These are phyloP conservation scores for Chrysopa pallens DNA, from an alignment of 1,140 invertebrate genomes.

Conservation along the genomic window DNA sequence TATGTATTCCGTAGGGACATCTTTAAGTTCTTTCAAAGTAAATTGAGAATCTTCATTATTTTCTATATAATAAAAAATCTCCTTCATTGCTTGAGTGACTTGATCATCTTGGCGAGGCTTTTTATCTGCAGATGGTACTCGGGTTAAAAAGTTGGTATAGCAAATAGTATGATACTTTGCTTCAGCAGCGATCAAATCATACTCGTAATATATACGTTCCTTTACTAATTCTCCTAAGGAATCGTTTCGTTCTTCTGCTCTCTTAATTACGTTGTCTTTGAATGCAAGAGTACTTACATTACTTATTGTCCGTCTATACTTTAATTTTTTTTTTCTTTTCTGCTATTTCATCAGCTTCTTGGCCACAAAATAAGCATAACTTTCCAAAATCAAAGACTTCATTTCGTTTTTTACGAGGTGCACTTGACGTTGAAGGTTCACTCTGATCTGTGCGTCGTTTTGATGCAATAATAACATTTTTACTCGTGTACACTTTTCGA, in stretches of 20 bases:
- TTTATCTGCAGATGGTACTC: constrained; percentile 11
- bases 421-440: constrained; percentile 12
- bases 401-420: constrained; percentile 16
- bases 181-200: constrained; percentile 18
- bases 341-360: constrained; percentile 14
- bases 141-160: constrained; percentile 17
- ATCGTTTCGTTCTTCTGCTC: constrained; percentile 17
- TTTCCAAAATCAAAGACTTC: constrained; percentile 17
- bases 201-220: constrained; percentile 15
- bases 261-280: constrained; percentile 16
- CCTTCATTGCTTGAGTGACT: constrained; percentile 15
- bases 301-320: constrained; percentile 16
- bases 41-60: constrained; percentile 15
- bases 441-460: constrained; percentile 14
- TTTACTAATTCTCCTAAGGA: constrained; percentile 16
- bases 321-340: constrained; percentile 14
- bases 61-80: constrained; percentile 19
- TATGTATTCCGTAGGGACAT: background rate
- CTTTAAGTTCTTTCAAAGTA: background rate
- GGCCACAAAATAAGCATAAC: constrained; percentile 17
- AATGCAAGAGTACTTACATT: constrained; percentile 18
- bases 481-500: constrained; percentile 17
- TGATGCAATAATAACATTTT: constrained; percentile 13
- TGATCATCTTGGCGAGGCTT: constrained; percentile 14
- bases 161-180: constrained; percentile 17